Conservation (phyloP, 2,113 vertebrate species). For the Sylvia atricapilla region DNA sequence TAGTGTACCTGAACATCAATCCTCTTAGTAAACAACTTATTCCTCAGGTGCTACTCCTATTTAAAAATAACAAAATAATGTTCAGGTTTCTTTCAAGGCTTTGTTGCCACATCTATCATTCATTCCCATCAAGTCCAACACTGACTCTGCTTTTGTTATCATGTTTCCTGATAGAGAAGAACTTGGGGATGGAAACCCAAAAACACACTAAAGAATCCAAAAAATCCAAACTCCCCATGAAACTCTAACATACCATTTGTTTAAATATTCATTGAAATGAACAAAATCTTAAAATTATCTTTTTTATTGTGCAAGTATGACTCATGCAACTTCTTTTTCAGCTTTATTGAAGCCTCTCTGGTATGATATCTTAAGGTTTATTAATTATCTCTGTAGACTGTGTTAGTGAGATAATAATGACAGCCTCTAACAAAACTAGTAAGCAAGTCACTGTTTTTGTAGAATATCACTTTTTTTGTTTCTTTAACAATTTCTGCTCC, state of each 20-base stretch:
- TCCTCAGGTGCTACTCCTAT: not conserved
- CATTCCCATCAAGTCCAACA: not conserved
- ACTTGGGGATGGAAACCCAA: accelerated
- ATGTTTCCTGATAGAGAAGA: not conserved
- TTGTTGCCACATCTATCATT: not conserved
- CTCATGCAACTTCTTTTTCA: not conserved
- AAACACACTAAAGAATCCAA: not conserved
- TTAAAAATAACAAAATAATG: not conserved
- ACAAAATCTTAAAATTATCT: not conserved
- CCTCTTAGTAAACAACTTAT: not conserved
- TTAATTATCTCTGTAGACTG: not conserved
- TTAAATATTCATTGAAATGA: not conserved
- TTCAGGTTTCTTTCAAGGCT: not conserved
- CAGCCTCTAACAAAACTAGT: not conserved
- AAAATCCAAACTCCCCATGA: not conserved
- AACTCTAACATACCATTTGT: not conserved
- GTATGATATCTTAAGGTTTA: not conserved
- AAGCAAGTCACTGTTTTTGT: not conserved
- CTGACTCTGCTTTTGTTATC: not conserved
- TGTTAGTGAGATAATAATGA: not conserved
- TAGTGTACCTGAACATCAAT: not conserved
- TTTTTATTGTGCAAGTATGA: not conserved
- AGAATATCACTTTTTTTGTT: not conserved
- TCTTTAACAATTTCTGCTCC: not conserved
- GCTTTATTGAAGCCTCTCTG: not conserved